These are phyloP conservation scores for Drosophila gaucha DNA, from an alignment of 2,888 invertebrate genomes.

Conservation along the genomic window DNA sequence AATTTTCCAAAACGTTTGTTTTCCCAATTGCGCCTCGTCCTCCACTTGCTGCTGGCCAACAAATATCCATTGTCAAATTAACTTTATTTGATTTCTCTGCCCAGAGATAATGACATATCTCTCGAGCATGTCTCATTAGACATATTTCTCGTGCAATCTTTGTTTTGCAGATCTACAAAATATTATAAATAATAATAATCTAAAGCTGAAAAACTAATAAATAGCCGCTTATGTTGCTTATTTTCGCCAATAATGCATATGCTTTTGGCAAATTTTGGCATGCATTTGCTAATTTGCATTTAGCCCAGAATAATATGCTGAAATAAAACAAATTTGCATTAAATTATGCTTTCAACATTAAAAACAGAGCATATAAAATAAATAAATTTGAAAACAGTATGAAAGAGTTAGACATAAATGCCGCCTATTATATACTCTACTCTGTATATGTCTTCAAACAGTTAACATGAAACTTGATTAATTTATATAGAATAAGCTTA, in stretches of 20 bases:
- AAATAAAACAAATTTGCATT: not conserved
- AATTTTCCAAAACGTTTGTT: constrained; percentile 44
- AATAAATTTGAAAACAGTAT: not conserved
- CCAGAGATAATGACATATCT: constrained; percentile 15
- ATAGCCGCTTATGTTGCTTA: constrained; percentile 2
- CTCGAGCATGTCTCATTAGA: not conserved
- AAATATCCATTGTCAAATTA: constrained; percentile 41
- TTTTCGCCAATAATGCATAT: constrained; percentile 1
- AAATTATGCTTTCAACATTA: not conserved
- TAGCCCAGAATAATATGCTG: constrained; percentile 1
- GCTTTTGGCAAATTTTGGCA: not conserved
- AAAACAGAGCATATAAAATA: constrained; percentile 2
- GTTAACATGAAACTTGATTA: not conserved
- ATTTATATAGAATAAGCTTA: not conserved
- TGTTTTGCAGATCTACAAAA: not conserved
- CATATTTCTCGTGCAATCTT: not conserved
- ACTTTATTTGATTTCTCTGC: constrained; percentile 30
- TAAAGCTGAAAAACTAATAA: not conserved
- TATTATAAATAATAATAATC: not conserved
- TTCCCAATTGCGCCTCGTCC: constrained; percentile 32
- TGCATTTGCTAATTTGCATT: constrained; percentile 12
- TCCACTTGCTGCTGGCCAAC: constrained; percentile 22
- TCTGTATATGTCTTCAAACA: too few species aligned
- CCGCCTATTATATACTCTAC: not conserved
- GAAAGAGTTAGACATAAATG: not conserved